A percentile compares a stretch with the other conserved stretches of the same genome.
Conservation (phyloP, 64 coral and sea anemone genomes). For the Stylophora pistillata region DNA sequence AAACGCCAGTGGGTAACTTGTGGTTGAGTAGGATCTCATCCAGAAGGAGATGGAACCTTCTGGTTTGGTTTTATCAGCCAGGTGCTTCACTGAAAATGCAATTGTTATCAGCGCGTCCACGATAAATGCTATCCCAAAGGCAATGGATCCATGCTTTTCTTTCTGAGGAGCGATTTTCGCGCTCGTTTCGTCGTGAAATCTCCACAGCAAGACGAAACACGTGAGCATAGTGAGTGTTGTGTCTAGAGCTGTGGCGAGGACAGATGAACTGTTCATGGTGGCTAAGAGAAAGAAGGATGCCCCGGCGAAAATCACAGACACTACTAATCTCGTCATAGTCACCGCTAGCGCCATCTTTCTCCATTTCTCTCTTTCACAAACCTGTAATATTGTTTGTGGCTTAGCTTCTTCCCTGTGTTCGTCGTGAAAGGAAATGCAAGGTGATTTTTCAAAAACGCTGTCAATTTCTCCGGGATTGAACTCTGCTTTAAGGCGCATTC, state of each 20-base stretch:
- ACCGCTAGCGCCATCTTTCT: not conserved
- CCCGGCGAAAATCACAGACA: not conserved
- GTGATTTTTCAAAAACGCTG: not conserved
- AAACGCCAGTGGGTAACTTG: too few species aligned
- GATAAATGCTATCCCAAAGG: not conserved
- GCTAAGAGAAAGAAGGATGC: not conserved
- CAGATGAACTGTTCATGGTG: not conserved
- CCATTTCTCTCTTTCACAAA: not conserved
- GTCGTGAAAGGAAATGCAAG: not conserved
- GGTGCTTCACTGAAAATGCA: not conserved
- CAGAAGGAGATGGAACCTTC: not conserved
- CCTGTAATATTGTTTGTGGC: not conserved
- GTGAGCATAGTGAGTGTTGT: not conserved
- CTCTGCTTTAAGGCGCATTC: not conserved
- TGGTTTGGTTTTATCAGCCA: not conserved
- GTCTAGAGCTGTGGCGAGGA: not conserved
- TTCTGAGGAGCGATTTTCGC: not conserved
- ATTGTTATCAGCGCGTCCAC: not conserved
- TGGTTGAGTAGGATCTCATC: too few species aligned
- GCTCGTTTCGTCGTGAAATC: not conserved
- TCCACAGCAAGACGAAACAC: not conserved
- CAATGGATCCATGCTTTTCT: slow-evolving; percentile 6
- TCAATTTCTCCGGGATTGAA: not conserved
- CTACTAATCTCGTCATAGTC: not conserved
- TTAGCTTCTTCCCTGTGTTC: not conserved